Evolutionary conservation across 2,888 invertebrate genomes (phyloP).

Genomic region (Agrotis segetum): DNA sequence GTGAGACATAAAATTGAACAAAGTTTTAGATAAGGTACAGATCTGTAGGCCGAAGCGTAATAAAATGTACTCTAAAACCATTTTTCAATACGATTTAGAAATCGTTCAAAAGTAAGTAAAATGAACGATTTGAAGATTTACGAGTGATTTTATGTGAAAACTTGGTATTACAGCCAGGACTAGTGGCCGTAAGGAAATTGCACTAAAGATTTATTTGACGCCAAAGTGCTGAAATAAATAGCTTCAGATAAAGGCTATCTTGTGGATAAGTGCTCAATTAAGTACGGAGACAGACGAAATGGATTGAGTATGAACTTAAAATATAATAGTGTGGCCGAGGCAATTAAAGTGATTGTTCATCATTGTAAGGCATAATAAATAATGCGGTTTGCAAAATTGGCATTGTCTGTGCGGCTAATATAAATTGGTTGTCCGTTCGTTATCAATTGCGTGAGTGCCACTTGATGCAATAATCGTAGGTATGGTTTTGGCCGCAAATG

Average conservation of each 20-base stretch:
- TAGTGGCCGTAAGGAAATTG: slow-evolving; percentile 52
- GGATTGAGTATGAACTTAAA: slow-evolving; percentile 50
- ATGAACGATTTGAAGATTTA: slow-evolving; percentile 50
- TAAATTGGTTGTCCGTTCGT: slow-evolving; percentile 21
- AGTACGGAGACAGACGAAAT: slow-evolving; percentile 34
- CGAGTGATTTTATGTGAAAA: slow-evolving; percentile 60
- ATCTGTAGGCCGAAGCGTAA: not conserved
- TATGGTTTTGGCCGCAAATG: not conserved
- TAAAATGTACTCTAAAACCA: slow-evolving; percentile 9
- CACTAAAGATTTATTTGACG: slow-evolving; percentile 56
- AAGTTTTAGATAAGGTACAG: not conserved
- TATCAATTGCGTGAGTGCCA: slow-evolving; percentile 13
- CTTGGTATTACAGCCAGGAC: slow-evolving; percentile 37
- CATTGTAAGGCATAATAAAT: slow-evolving; percentile 10
- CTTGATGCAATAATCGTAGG: not conserved
- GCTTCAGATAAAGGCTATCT: slow-evolving; percentile 47
- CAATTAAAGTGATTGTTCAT: slow-evolving; percentile 27
- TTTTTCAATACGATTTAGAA: slow-evolving; percentile 43
- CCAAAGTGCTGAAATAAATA: slow-evolving; percentile 59
- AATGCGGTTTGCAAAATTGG: slow-evolving; percentile 3
- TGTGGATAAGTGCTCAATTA: slow-evolving; percentile 56
- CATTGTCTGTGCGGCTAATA: not conserved
- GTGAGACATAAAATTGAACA: not conserved
- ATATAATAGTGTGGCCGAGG: slow-evolving; percentile 30
- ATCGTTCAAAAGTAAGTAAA: slow-evolving; percentile 36